Evolutionary conservation across 2,113 vertebrate species (phyloP).

Genomic region (Apteryx mantelli): DNA sequence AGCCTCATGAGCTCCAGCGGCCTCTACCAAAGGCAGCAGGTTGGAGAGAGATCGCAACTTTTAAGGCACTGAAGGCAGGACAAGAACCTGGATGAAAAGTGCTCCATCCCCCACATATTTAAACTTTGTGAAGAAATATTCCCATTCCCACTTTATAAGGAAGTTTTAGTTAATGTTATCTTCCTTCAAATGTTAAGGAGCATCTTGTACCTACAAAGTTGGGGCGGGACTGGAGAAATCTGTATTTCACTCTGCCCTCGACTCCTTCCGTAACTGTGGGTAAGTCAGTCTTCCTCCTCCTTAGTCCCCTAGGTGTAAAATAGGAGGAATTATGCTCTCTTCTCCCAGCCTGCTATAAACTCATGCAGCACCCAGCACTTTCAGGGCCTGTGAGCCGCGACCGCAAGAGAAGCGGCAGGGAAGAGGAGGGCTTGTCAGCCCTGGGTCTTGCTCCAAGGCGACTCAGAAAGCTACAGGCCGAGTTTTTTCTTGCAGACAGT

Average conservation of each 20-base stretch:
- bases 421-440: not conserved
- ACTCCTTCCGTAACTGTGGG: not conserved
- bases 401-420: not conserved
- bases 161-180: not conserved
- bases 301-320: not conserved
- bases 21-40: rapidly evolving
- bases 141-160: rapidly evolving
- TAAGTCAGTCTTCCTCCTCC: not conserved
- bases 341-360: not conserved
- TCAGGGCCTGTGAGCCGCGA: not conserved
- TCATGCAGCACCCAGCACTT: not conserved
- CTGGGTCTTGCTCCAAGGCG: not conserved
- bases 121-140: not conserved
- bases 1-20: rapidly evolving
- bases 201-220: not conserved
- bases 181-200: not conserved
- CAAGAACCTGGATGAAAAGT: not conserved
- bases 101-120: not conserved
- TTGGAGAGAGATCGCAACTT: not conserved
- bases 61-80: not conserved
- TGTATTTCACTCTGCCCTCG: not conserved
- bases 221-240: not conserved
- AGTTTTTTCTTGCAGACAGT: not conserved
- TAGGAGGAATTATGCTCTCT: too few species aligned
- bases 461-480: too few species aligned